Evolutionary conservation across 1,140 invertebrate genomes (phyloP), one percentile per base, ranked within the genome.

Genomic region (Cherax destructor): DNA sequence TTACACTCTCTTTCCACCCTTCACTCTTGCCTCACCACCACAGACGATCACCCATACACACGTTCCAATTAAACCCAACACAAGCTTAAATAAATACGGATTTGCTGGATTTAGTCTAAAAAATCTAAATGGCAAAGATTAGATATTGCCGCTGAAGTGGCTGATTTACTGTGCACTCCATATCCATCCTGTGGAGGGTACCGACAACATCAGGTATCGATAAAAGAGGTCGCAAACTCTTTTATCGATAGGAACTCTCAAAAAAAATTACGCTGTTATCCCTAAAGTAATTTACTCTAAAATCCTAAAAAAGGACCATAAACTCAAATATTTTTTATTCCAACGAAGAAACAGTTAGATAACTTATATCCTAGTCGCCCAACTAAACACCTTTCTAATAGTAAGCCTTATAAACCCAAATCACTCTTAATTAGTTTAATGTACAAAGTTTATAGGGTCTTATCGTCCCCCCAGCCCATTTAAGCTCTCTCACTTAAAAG

Each of bases 251-350:
- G 93, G 95, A 95, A 95, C 96, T 96, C 94, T 95, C 92, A n/a
- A n/a, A n/a, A n/a, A 95, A 95, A 96, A n/a, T 96, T 95, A 96
- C 95, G 95, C 96, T 96, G 96, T 96, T 96, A 96, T 96, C 96
- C 95, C 96, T 96, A 96, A 96, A 95, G 96, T 96, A 96, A 96
- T 95, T 96, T 95, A 94, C 92, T 95, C 94, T 95, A 94, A 92
- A 94, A 94, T 95, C 93, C 94, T 94, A 93, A 93, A 94, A 92
- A 92, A n/a, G 87, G 81, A 81, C 79, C 41, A 56, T 52, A 10
- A 16, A 94, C 94, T 94, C 92, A 89, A 47, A 86, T 91, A 94
- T 72, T 95, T n/a, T n/a, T n/a, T n/a, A 94, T 94, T 93, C 2
- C 30, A 81, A 11, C 11, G 5, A 72, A 72, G 69, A 72, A 7